phyloP scores from a whole-genome alignment of 2,113 vertebrate genomes.

The Rattus norvegicus region GRCr8 NC_086019.1:9976501-9977000 shows the following conservation, averaged over 20 bases:
- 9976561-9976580: slow-evolving; percentile 62
- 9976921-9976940: neutral
- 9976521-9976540: slow-evolving; percentile 38
- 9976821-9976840: neutral
- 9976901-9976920: too few species aligned
- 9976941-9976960: neutral
- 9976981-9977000: neutral
- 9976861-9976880: neutral
- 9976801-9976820: neutral
- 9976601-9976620: slow-evolving; percentile 20
- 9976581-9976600: slow-evolving; percentile 19
- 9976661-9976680: neutral
- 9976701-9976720: neutral
- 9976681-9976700: neutral
- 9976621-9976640: slow-evolving; percentile 63
- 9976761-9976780: neutral
- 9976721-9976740: neutral
- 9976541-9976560: slow-evolving; percentile 58
- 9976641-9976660: slow-evolving; percentile 3
- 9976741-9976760: slow-evolving; percentile 37
- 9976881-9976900: neutral
- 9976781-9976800: slow-evolving; percentile 28
- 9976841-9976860: neutral
- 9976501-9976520: slow-evolving; percentile 24
- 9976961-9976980: neutral